Conservation (phyloP, 2,888 invertebrate genomes). For the Opisthograptis luteolata region DNA sequence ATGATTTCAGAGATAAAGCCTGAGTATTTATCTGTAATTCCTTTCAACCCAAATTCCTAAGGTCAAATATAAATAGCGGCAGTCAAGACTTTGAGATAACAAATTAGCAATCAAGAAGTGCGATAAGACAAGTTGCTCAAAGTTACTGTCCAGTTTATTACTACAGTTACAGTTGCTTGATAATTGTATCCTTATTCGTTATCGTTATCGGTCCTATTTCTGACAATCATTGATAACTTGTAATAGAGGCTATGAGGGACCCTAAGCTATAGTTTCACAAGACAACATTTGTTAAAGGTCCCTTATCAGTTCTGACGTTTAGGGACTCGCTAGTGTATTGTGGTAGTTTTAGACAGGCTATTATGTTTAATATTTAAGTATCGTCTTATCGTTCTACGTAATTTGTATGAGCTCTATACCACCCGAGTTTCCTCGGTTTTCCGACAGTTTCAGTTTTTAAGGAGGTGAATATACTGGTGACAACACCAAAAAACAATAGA, state of each 20-base stretch:
- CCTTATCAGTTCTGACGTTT: conserved; percentile 41
- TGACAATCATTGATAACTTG: conserved; percentile 23
- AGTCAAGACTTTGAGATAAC: conserved; percentile 7
- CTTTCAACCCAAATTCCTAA: not conserved
- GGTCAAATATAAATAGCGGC: conserved; percentile 2
- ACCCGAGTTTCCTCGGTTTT: no score
- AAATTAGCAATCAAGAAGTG: conserved; percentile 25
- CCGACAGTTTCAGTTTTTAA: no score
- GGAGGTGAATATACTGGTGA: no score
- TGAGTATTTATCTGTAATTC: not conserved
- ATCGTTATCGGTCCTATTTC: conserved; percentile 22
- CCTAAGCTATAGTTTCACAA: conserved; percentile 12
- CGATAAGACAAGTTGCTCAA: conserved; percentile 33
- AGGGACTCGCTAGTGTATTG: conserved; percentile 15
- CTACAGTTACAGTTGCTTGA: conserved; percentile 29
- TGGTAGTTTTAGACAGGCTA: no score
- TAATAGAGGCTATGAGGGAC: conserved; percentile 22
- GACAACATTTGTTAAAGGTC: conserved; percentile 14
- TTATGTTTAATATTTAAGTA: no score
- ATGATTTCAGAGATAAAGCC: not conserved
- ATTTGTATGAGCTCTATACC: no score
- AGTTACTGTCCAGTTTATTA: conserved; percentile 32
- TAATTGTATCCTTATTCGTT: conserved; percentile 27
- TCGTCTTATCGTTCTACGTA: no score
- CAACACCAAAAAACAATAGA: no score